Evolutionary conservation across 2,888 invertebrate genomes (phyloP).

Genomic region (Germaria angustata): DNA sequence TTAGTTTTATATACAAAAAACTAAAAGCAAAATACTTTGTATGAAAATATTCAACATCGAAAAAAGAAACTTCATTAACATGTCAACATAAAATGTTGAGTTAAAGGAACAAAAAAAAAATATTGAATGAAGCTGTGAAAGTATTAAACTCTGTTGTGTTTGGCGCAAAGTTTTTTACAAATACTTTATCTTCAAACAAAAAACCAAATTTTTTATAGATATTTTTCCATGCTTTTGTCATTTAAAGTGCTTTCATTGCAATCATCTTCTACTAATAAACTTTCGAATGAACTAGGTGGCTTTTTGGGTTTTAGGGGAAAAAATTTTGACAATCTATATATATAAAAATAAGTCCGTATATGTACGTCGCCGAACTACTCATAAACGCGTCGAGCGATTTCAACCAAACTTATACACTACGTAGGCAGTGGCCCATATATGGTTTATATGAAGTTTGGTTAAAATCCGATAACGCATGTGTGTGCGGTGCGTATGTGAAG

Average conservation of each 20-base stretch:
- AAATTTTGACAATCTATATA: too few relatives aligned
- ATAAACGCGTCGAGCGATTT: too few relatives aligned
- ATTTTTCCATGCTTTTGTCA: conserved; percentile 44
- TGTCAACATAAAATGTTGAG: conserved; percentile 68
- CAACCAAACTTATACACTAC: too few relatives aligned
- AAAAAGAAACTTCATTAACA: conserved; percentile 66
- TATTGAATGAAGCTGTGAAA: background rate
- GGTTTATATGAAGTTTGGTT: too few relatives aligned
- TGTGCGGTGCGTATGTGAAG: too few relatives aligned
- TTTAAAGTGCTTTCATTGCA: conserved; percentile 29
- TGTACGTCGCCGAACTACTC: too few relatives aligned
- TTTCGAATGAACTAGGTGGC: conserved; percentile 40
- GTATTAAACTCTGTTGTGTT: conserved; percentile 34
- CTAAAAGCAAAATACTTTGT: conserved; percentile 31
- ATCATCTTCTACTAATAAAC: conserved; percentile 41
- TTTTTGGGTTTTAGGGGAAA: background rate
- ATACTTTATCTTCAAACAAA: conserved; percentile 27
- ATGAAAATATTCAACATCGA: conserved; percentile 10
- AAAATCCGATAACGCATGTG: too few relatives aligned
- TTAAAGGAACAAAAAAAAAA: background rate
- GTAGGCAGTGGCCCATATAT: too few relatives aligned
- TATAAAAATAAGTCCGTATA: too few relatives aligned
- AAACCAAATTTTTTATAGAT: conserved; percentile 4
- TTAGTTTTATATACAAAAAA: conserved; percentile 3
- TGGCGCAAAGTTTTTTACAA: background rate